These are phyloP conservation scores for Alosa sapidissima DNA, from an alignment of 2,797 vertebrate species.

Conservation along the genomic window DNA sequence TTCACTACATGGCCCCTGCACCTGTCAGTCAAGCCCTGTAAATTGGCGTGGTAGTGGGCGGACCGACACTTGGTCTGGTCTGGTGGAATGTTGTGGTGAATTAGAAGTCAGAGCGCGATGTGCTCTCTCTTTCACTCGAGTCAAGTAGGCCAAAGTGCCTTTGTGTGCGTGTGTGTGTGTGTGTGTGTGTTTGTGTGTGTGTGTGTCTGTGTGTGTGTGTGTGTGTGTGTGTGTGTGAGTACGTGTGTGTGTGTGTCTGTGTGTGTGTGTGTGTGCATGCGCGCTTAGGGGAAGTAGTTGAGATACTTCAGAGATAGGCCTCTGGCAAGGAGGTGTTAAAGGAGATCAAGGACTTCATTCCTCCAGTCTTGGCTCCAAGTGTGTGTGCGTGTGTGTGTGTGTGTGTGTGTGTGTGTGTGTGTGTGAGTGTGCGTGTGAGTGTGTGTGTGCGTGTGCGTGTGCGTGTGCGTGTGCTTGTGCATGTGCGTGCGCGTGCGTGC, in stretches of 20 bases:
- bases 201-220: neutral
- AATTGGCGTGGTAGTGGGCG: neutral
- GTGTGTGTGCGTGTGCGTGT: too few species aligned
- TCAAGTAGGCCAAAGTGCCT: neutral
- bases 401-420: too few species aligned
- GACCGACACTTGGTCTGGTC: neutral
- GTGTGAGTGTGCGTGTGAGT: neutral
- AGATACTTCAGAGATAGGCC: neutral
- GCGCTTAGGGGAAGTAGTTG: neutral
- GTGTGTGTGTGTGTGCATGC: neutral
- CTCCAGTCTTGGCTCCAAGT: neutral
- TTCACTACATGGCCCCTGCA: neutral
- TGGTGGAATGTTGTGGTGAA: neutral
- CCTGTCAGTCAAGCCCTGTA: neutral
- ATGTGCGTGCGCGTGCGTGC: too few species aligned
- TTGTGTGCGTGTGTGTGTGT: neutral
- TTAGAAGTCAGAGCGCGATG: neutral
- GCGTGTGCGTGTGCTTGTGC: neutral
- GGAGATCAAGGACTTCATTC: constrained; percentile 8
- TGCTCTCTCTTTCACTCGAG: neutral
- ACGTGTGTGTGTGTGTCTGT: neutral
- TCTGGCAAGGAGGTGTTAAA: neutral
- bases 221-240: neutral
- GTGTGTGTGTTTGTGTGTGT: neutral
- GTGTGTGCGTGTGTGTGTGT: neutral